These are phyloP conservation scores for Chromobotia macracanthus DNA, from an alignment of 2,797 vertebrate species.

Conservation along the genomic window DNA sequence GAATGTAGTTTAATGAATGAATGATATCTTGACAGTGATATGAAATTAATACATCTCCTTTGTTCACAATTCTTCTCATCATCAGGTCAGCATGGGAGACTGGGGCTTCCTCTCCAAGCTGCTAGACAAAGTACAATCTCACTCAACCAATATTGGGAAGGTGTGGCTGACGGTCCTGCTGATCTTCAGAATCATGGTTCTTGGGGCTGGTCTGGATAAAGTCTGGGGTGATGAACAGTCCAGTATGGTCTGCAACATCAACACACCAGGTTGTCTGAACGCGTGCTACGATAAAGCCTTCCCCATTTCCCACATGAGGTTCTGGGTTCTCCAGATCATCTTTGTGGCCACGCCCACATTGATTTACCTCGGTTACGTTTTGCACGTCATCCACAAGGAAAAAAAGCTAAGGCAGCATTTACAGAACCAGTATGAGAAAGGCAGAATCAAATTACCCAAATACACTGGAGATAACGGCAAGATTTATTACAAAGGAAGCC, in stretches of 20 bases:
- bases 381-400: constrained; percentile 82
- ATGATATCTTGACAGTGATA: not conserved
- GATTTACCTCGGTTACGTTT: constrained; percentile 86
- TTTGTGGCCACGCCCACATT: constrained; percentile 86
- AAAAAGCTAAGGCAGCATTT: constrained; percentile 81
- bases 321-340: constrained; percentile 94
- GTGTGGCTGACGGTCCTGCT: constrained; percentile 92
- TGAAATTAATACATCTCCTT: constrained; percentile 9
- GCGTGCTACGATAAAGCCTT: constrained; percentile 87
- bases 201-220: constrained; percentile 85
- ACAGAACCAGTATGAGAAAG: constrained; percentile 67
- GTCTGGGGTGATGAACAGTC: constrained; percentile 92
- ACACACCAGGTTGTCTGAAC: constrained; percentile 84
- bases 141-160: constrained; percentile 89
- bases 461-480: constrained; percentile 74
- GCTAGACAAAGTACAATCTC: constrained; percentile 90
- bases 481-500: constrained; percentile 83
- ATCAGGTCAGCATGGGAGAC: constrained; percentile 80
- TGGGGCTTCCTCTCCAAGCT: constrained; percentile 90
- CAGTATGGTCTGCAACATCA: constrained; percentile 87
- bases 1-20: no score
- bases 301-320: constrained; percentile 89
- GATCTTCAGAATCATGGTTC: constrained; percentile 91
- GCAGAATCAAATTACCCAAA: constrained; percentile 70
- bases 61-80: constrained; percentile 4